Conservation (phyloP, 2,797 vertebrate genomes). For the Pempheris klunzingeri region DNA sequence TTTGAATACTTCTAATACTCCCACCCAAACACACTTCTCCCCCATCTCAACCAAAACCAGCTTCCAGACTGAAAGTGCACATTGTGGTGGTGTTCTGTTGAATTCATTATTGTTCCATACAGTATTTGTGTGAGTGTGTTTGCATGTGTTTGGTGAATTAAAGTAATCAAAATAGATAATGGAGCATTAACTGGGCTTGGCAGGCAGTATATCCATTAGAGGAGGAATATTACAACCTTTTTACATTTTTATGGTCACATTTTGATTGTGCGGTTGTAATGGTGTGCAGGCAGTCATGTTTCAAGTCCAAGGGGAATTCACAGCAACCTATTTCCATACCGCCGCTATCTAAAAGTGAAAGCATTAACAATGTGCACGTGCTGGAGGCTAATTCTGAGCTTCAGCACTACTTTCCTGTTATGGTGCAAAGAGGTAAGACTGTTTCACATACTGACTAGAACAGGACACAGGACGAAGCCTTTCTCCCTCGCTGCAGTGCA, state of each 20-base stretch:
- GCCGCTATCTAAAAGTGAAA: slow-evolving; percentile 72
- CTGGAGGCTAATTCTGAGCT: slow-evolving; percentile 38
- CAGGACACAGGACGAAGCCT: not conserved
- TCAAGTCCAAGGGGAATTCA: slow-evolving; percentile 76
- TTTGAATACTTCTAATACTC: not conserved
- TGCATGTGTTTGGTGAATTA: not conserved
- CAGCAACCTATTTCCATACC: slow-evolving; percentile 73
- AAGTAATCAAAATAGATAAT: slow-evolving; percentile 10
- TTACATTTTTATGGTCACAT: slow-evolving; percentile 26
- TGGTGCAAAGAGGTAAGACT: slow-evolving; percentile 19
- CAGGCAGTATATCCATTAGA: slow-evolving; percentile 8
- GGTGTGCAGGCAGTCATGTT: slow-evolving; percentile 27
- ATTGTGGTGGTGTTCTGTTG: not conserved
- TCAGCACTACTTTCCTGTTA: slow-evolving; percentile 33
- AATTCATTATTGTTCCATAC: not conserved
- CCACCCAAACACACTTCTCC: slow-evolving; percentile 5
- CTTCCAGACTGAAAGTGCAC: not conserved
- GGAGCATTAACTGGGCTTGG: not conserved
- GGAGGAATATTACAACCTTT: slow-evolving; percentile 43
- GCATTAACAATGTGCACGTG: slow-evolving; percentile 34
- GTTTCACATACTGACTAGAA: slow-evolving; percentile 1
- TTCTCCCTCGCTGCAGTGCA: not conserved
- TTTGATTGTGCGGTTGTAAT: slow-evolving; percentile 25
- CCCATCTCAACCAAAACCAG: not conserved
- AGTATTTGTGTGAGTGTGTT: not conserved